These are phyloP conservation scores for Fistularia commersonii DNA, from an alignment of 2,797 vertebrate genomes.

Conservation along the genomic window DNA sequence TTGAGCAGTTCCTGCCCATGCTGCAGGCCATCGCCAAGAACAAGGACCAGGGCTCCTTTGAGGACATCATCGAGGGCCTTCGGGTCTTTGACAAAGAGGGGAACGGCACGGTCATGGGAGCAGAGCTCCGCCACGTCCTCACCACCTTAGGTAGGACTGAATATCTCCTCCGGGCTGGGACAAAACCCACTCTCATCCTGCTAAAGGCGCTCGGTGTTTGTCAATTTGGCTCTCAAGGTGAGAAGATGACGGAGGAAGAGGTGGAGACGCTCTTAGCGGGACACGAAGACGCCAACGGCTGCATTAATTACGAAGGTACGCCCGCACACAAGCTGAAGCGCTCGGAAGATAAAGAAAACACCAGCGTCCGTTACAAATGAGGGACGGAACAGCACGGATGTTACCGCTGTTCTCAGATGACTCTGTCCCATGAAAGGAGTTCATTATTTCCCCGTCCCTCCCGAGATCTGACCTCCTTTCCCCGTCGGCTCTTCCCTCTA, in stretches of 20 bases:
- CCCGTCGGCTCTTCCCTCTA: too few species aligned
- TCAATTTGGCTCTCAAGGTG: constrained; percentile 75
- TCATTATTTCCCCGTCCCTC: too few species aligned
- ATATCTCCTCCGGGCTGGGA: too few species aligned
- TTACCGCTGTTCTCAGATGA: too few species aligned
- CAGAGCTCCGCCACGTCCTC: constrained; percentile 93
- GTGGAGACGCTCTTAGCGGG: constrained; percentile 89
- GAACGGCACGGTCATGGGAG: constrained; percentile 95
- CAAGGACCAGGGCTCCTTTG: constrained; percentile 93
- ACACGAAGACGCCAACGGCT: constrained; percentile 93
- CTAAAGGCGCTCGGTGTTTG: too few species aligned
- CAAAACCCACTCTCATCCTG: too few species aligned
- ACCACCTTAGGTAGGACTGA: constrained; percentile 90
- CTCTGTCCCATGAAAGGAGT: too few species aligned
- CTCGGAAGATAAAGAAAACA: constrained; percentile 42
- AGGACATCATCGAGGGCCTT: constrained; percentile 93
- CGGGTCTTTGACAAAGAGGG: constrained; percentile 96
- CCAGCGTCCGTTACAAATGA: too few species aligned
- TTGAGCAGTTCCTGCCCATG: constrained; percentile 97
- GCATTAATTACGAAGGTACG: constrained; percentile 98
- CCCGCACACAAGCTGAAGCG: too few species aligned
- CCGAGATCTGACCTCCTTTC: too few species aligned
- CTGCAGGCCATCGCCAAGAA: constrained; percentile 93
- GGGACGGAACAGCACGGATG: too few species aligned
- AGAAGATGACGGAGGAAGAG: constrained; percentile 96